Conservation (phyloP, 2,113 vertebrate genomes). For the Python bivittatus region DNA sequence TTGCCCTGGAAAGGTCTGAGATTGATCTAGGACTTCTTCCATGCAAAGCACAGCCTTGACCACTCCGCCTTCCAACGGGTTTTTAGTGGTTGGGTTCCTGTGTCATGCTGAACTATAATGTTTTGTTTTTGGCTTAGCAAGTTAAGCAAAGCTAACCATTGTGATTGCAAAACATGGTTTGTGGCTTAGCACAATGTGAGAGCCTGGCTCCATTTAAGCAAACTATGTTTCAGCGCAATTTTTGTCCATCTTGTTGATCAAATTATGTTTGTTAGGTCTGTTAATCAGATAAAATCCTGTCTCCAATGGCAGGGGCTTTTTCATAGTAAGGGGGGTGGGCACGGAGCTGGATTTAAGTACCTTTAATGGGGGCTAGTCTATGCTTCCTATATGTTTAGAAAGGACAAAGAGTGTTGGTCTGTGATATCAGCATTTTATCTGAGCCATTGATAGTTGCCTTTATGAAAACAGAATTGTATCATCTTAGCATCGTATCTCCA, state of each 20-base stretch:
- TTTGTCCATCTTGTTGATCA: neutral
- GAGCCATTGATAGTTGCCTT: neutral
- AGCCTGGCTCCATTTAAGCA: neutral
- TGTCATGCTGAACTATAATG: neutral
- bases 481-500: conserved; percentile 37
- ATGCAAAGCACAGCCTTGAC: neutral
- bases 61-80: neutral
- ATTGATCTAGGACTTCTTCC: neutral
- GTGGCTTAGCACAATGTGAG: neutral
- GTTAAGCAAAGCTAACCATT: neutral
- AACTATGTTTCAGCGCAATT: neutral
- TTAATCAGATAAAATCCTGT: neutral
- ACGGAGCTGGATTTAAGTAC: neutral
- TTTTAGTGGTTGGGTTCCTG: neutral
- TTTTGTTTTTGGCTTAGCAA: neutral
- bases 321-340: neutral
- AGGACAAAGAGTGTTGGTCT: neutral
- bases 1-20: neutral
- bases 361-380: neutral
- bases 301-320: neutral
- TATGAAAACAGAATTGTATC: conserved; percentile 36
- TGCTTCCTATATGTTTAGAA: neutral
- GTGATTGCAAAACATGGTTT: neutral
- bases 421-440: neutral
- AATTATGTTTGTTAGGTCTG: neutral